Percentiles rank a stretch among this genome's conserved stretches.
phyloP scores from a whole-genome alignment of 2,113 vertebrate species.

The Phycodurus eques region DNA sequence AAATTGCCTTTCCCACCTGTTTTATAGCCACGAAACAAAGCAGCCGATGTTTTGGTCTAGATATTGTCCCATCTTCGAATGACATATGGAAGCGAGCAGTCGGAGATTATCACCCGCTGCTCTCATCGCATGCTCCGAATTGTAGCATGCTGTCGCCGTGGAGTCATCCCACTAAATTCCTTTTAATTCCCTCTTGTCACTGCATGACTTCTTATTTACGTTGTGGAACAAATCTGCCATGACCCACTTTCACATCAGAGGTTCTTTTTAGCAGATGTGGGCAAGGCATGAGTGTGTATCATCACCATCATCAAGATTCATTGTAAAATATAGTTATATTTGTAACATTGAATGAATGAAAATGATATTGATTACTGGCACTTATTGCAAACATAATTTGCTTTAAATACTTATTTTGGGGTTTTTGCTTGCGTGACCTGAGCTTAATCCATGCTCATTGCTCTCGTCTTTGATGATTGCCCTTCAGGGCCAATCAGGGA shows the following conservation, averaged over 20 bases:
- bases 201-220: constrained; percentile 34
- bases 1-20: not conserved
- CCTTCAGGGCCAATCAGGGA: constrained; percentile 7
- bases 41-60: not conserved
- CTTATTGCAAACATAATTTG: not conserved
- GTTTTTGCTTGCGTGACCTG: not conserved
- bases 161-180: constrained; percentile 14
- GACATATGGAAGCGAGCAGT: not conserved
- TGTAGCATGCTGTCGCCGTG: constrained; percentile 5
- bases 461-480: constrained; percentile 3
- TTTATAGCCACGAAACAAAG: constrained; percentile 2
- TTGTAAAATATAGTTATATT: not conserved
- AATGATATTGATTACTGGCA: not conserved
- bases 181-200: constrained; percentile 23
- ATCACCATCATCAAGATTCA: constrained; percentile 9
- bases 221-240: constrained; percentile 41
- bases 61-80: constrained; percentile 5
- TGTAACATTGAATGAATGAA: not conserved
- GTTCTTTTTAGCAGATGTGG: constrained; percentile 10
- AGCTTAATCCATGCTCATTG: constrained; percentile 4
- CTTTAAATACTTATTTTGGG: constrained; percentile 11
- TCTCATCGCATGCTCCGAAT: constrained; percentile 11
- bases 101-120: not conserved
- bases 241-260: constrained; percentile 42
- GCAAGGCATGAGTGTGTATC: constrained; percentile 4